Evolutionary conservation across 2,797 vertebrate species (phyloP), one percentile per base, ranked within the genome.

Genomic region (Neosalanx taihuensis): DNA sequence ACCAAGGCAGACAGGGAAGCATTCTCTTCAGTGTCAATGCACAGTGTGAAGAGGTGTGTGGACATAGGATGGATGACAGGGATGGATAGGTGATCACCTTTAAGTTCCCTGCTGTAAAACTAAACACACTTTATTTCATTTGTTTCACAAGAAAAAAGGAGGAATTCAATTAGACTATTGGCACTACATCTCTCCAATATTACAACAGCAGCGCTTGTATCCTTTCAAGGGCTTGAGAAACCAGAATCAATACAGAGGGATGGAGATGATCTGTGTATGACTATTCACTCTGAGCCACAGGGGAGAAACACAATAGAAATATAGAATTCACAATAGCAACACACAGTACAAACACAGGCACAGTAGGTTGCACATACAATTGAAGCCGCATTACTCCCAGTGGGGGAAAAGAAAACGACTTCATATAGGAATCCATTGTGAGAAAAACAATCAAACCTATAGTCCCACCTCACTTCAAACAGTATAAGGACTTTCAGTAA

Each of bases 41-140:
- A 67, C 6, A 63, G 60, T n/a, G 37, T 66, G 56, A 70, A 35
- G 66, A 30, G 37, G 57, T 64, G 18, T 63, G 57, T 68, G n/a
- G 37, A 57, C 9, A 29, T 15, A 56, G 23, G 5, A 68, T 60
- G 26, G 58, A 60, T 68, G 30, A 49, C 23, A 17, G 57, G 18
- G 59, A 66, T 67, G 20, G 41, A 58, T 29, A 57, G 58, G 7
- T 1, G 58, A 23, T n/a, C 1, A 58, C 56, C 18, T 6, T 58
- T 20, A n/a, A 5, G 31, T 53, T 29, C 51, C 10, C 9, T 46
- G 41, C 41, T 46, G 41, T 46, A 26, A 26, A 26, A 46, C 41
- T 46, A 12, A 46, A 46, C 33, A 35, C 33, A 35, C 33, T 35
- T 35, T 26, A 26, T 26, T 26, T 26, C 1, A 26, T 26, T 26